Percentiles rank a stretch among this genome's conserved stretches.
phyloP scores from a whole-genome alignment of 2,113 vertebrate genomes.

The Gnathonemus longibarbis region DNA sequence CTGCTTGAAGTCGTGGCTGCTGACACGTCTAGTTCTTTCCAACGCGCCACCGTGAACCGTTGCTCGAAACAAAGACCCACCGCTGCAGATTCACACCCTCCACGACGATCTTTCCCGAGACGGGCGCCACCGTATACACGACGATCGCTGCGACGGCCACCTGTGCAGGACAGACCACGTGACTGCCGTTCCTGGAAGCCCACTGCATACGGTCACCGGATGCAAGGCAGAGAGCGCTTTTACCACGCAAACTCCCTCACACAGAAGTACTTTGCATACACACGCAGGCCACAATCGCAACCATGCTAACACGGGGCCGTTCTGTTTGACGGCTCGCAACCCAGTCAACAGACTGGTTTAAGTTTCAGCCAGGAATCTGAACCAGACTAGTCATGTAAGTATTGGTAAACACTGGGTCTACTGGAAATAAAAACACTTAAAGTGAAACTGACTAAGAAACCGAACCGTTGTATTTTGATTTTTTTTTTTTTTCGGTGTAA shows the following conservation, averaged over 20 bases:
- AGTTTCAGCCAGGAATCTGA: not conserved
- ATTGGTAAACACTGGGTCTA: not conserved
- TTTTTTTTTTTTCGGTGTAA: not conserved
- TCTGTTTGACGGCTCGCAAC: not conserved
- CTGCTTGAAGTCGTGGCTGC: not conserved
- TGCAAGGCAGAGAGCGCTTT: not conserved
- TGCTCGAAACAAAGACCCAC: not conserved
- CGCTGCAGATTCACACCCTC: not conserved
- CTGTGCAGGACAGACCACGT: not conserved
- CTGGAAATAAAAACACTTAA: not conserved
- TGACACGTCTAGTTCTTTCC: not conserved
- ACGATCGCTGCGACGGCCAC: not conserved
- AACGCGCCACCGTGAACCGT: not conserved
- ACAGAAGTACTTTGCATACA: not conserved
- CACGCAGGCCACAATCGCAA: not conserved
- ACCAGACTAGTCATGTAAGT: not conserved
- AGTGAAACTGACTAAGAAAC: not conserved
- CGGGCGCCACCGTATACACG: not conserved
- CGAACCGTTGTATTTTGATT: not conserved
- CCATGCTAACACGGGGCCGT: not conserved
- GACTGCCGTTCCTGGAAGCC: not conserved
- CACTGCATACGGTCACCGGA: not conserved
- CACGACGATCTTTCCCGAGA: not conserved
- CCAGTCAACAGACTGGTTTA: not conserved
- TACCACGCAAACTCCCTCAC: not conserved